Conservation (phyloP, 2,888 invertebrate species). For the Lordiphosa andalusiaca region DNA sequence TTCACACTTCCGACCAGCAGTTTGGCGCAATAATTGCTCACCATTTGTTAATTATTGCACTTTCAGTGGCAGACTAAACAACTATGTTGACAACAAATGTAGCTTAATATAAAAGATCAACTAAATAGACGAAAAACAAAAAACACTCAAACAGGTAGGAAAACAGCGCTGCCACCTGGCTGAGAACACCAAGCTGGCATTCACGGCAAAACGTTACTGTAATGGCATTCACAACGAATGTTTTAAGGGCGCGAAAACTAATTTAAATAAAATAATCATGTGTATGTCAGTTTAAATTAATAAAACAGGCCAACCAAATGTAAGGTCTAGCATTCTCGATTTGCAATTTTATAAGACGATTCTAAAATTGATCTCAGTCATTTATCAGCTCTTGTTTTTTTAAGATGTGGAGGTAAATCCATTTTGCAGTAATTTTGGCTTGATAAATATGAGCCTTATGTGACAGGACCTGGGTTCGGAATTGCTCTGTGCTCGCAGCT, state of each 20-base stretch:
- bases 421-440: too few relatives aligned
- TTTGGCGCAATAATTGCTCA: slow-evolving; percentile 6
- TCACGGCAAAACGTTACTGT: slow-evolving; percentile 1
- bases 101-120: slow-evolving; percentile 25
- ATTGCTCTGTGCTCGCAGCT: too few relatives aligned
- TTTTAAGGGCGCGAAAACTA: not conserved
- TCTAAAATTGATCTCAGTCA: too few relatives aligned
- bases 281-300: too few relatives aligned
- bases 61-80: slow-evolving; percentile 1
- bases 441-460: too few relatives aligned
- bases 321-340: too few relatives aligned
- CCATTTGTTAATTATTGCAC: slow-evolving; percentile 37
- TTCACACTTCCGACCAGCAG: not conserved
- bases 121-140: slow-evolving; percentile 43
- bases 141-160: slow-evolving; percentile 63
- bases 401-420: too few relatives aligned
- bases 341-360: too few relatives aligned
- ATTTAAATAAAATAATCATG: slow-evolving; percentile 2
- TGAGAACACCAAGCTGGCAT: not conserved
- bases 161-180: slow-evolving; percentile 36
- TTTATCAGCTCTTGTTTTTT: too few relatives aligned
- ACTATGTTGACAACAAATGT: slow-evolving; percentile 13
- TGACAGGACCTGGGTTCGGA: too few relatives aligned
- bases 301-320: too few relatives aligned
- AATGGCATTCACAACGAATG: not conserved